Percentiles rank a stretch among this genome's conserved stretches.
These are phyloP conservation scores for Ranitomeya imitator DNA, from an alignment of 2,113 vertebrate genomes.

Conservation along the genomic window DNA sequence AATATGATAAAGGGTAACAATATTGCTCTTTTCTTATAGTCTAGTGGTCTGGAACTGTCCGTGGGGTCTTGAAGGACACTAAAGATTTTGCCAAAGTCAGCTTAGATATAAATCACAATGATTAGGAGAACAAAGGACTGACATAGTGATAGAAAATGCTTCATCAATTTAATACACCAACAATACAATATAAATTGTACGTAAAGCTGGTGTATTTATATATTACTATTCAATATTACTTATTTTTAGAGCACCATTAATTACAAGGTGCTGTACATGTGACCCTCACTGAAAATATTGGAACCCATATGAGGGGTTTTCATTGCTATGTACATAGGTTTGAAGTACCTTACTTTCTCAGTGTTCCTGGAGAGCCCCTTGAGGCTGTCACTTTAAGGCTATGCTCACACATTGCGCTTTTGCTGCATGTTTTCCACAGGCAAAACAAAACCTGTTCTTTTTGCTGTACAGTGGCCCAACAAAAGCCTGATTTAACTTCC, in stretches of 20 bases:
- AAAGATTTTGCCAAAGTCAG: neutral
- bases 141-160: neutral
- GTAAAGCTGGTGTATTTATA: too few relatives aligned
- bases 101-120: neutral
- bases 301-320: neutral
- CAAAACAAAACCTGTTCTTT: too few relatives aligned
- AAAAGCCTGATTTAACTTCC: too few relatives aligned
- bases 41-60: neutral
- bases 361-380: neutral
- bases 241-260: too few relatives aligned
- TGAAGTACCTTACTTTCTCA: neutral
- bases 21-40: neutral
- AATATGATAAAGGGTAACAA: constrained; percentile 11
- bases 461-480: too few relatives aligned
- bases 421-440: too few relatives aligned
- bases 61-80: neutral
- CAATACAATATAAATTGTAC: too few relatives aligned
- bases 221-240: neutral
- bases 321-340: neutral
- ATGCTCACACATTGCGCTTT: too few relatives aligned
- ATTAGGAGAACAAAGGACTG: neutral
- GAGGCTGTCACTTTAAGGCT: neutral
- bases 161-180: neutral
- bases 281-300: neutral
- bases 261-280: too few relatives aligned